Evolutionary conservation across 2,797 vertebrate genomes (phyloP).

Genomic region (Sebastes nivosus): DNA sequence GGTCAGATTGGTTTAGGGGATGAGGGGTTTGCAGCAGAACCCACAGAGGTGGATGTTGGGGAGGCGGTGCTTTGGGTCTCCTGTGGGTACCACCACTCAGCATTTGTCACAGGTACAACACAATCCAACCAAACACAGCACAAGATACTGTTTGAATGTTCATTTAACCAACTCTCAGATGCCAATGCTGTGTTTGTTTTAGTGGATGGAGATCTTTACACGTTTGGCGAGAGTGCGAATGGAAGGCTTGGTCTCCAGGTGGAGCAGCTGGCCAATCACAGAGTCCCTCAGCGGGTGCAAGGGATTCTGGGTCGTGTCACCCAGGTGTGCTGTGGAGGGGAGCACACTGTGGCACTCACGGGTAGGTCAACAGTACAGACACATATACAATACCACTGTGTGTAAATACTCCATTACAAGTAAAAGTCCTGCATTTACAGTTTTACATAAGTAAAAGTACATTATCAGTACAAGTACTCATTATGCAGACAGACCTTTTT

Average conservation of each 20-base stretch:
- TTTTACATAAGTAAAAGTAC: background rate
- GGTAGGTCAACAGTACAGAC: constrained; percentile 69
- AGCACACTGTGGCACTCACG: constrained; percentile 89
- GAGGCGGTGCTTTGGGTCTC: constrained; percentile 87
- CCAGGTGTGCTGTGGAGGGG: constrained; percentile 89
- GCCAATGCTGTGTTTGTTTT: constrained; percentile 3
- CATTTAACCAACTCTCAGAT: background rate
- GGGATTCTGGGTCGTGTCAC: constrained; percentile 83
- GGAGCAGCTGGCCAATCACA: constrained; percentile 84
- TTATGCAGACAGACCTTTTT: background rate
- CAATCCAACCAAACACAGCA: constrained; percentile 2
- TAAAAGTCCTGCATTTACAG: background rate
- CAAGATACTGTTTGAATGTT: background rate
- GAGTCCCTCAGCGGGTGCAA: constrained; percentile 84
- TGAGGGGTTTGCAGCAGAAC: constrained; percentile 74
- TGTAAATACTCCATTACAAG: background rate
- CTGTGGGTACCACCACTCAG: constrained; percentile 92
- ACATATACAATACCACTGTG: background rate
- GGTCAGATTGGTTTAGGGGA: constrained; percentile 89
- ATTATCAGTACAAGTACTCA: background rate
- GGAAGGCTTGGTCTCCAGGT: constrained; percentile 87
- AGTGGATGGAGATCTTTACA: constrained; percentile 88
- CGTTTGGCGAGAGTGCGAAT: constrained; percentile 86
- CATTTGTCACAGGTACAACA: constrained; percentile 83
- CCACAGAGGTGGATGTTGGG: constrained; percentile 84